phyloP scores from a whole-genome alignment of 2,797 vertebrate genomes.

The Thunnus albacares region DNA sequence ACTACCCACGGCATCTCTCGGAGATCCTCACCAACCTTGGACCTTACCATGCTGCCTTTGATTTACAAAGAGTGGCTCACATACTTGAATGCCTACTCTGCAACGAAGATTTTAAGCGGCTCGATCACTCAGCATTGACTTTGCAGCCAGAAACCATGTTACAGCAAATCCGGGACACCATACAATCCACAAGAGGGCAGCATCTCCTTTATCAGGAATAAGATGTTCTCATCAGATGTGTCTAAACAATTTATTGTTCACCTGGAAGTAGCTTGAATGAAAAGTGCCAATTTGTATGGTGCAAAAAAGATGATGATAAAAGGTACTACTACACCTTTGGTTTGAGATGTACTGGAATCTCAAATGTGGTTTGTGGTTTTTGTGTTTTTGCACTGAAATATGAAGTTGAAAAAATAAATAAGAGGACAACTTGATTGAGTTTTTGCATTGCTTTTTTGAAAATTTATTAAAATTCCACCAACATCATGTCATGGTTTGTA shows the following conservation, averaged over 20 bases:
- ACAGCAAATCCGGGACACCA: conserved; percentile 86
- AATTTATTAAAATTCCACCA: conserved; percentile 55
- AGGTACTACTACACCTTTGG: conserved; percentile 14
- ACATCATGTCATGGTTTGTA: background rate
- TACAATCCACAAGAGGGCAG: conserved; percentile 85
- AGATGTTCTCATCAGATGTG: background rate
- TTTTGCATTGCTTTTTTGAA: conserved; percentile 13
- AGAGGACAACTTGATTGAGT: conserved; percentile 5
- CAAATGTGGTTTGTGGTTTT: conserved; percentile 48
- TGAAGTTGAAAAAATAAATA: conserved; percentile 20
- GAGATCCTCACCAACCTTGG: conserved; percentile 84
- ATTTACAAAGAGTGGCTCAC: conserved; percentile 89
- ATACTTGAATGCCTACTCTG: conserved; percentile 90
- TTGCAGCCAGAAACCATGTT: conserved; percentile 84
- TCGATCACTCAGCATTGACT: conserved; percentile 83
- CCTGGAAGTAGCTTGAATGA: conserved; percentile 65
- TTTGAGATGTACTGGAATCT: conserved; percentile 30
- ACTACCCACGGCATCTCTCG: conserved; percentile 74
- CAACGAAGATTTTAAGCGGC: conserved; percentile 91
- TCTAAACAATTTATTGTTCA: background rate
- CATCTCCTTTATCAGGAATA: conserved; percentile 78
- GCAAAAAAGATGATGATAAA: conserved; percentile 3
- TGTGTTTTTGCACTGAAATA: conserved; percentile 66
- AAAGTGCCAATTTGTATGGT: conserved; percentile 55
- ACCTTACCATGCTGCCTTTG: conserved; percentile 92